Evolutionary conservation across 2,888 invertebrate genomes (phyloP).

Genomic region (Synergus gifuensis): DNA sequence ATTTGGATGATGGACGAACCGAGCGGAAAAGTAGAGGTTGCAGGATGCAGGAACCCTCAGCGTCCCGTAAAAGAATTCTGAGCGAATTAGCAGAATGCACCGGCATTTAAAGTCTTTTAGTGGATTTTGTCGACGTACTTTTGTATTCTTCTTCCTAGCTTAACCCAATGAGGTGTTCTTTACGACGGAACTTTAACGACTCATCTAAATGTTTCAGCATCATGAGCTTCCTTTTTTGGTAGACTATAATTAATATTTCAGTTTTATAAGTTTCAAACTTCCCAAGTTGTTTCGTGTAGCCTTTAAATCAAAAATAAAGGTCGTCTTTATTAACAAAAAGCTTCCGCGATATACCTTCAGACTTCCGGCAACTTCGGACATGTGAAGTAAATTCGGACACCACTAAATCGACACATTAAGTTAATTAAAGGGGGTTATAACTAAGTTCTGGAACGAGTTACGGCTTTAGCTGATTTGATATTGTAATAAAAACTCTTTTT

Average conservation of each 20-base stretch:
- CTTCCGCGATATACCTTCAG: too few species aligned
- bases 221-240: not conserved
- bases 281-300: too few species aligned
- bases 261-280: too few species aligned
- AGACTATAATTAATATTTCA: not conserved
- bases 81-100: slow-evolving; percentile 36
- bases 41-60: slow-evolving; percentile 40
- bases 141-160: not conserved
- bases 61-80: slow-evolving; percentile 13
- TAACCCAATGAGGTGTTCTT: not conserved
- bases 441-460: too few species aligned
- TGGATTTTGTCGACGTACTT: slow-evolving; percentile 5
- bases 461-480: too few species aligned
- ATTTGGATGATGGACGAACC: slow-evolving; percentile 72
- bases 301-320: too few species aligned
- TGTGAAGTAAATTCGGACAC: too few species aligned
- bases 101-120: slow-evolving; percentile 19
- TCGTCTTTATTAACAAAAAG: too few species aligned
- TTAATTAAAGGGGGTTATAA: too few species aligned
- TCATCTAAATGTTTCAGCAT: not conserved
- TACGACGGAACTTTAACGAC: not conserved
- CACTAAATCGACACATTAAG: too few species aligned
- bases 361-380: too few species aligned
- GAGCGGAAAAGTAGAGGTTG: slow-evolving; percentile 47
- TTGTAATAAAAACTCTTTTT: too few species aligned